Base-by-base conservation (phyloP, 92 coral and sea anemone genomes). In the Bergia sp. region DNA sequence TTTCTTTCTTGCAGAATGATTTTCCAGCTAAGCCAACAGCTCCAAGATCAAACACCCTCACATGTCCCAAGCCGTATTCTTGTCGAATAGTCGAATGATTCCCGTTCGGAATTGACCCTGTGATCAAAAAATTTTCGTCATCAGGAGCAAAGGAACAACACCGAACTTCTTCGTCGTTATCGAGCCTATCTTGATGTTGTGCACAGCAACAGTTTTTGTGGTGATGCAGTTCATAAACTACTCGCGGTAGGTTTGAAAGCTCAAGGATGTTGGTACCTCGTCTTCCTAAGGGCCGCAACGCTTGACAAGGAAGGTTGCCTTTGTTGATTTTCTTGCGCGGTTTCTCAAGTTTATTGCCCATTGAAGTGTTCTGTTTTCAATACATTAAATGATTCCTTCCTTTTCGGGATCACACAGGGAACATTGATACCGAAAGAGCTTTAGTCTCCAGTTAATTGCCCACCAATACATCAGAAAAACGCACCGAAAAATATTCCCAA, bases 121-220 rank as follows among this genome's bases (percentile, higher is more conserved):
- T 95, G 53, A 95, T 38, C 80, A 95, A 76, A 2, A 94, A 73
- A 38, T 91, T 86, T 87, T 95, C 98, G 73, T 95, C 96, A 82
- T 95, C 98, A 7, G 98, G 98, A 11, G 94, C 89, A 85, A 95
- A 95, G 29, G 90, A 90, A 93, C 96, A 93, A 66, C 98, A 92
- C 37, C 94, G 95, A 40, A 95, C 88, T 84, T 95, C 96, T 82
- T 92, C 94, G 50, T 85, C 77, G 64, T 50, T 73, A 20, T 65
- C 67, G 38, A 73, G 49, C 7, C 84, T 81, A 61, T 91, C 94
- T 41, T 89, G 90, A 38, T 90, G 93, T 82, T 73, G 47, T 74
- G 90, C 73, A 37, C 29, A 53, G 49, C 80, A 87, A 41, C 91
- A 81, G 74, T 73, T 81, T 42, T 79, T 81, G 79, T 84, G 76